Evolutionary conservation across 2,113 vertebrate genomes (phyloP).

Genomic region (Neoarius graeffei): DNA sequence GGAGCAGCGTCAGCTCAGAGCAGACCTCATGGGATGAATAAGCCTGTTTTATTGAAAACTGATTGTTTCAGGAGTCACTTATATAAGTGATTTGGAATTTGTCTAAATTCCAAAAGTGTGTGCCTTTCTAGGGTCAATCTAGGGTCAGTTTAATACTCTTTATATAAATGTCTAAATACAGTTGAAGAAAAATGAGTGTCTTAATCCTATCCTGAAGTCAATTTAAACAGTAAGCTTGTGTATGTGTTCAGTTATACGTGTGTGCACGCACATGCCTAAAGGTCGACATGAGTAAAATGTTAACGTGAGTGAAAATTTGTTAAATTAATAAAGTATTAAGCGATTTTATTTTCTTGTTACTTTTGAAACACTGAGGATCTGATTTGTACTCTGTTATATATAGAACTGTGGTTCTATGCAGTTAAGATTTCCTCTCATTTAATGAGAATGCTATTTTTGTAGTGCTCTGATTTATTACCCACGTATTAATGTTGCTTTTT

Average conservation of each 20-base stretch:
- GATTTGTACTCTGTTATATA: constrained; percentile 33
- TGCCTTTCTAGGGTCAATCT: background rate
- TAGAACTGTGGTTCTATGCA: background rate
- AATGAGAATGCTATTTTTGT: constrained; percentile 11
- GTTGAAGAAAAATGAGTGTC: background rate
- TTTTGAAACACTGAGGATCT: constrained; percentile 52
- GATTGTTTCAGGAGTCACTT: background rate
- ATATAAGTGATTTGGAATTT: background rate
- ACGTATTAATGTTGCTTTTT: constrained; percentile 22
- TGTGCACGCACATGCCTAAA: background rate
- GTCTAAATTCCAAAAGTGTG: background rate
- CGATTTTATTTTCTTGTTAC: constrained; percentile 42
- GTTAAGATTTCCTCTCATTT: constrained; percentile 2
- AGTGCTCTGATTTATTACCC: constrained; percentile 38
- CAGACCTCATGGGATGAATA: background rate
- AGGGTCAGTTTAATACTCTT: background rate
- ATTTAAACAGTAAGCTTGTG: background rate
- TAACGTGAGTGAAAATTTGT: background rate
- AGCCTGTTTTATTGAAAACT: background rate
- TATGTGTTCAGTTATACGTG: background rate
- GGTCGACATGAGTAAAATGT: background rate
- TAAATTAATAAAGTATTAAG: constrained; percentile 44
- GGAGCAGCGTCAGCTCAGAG: background rate
- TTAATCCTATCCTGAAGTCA: background rate
- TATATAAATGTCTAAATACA: background rate